Percentiles rank a stretch among this genome's conserved stretches.
These are phyloP conservation scores for Pontoporia blainvillei DNA, from an alignment of 2,113 vertebrate species.

Conservation along the genomic window DNA sequence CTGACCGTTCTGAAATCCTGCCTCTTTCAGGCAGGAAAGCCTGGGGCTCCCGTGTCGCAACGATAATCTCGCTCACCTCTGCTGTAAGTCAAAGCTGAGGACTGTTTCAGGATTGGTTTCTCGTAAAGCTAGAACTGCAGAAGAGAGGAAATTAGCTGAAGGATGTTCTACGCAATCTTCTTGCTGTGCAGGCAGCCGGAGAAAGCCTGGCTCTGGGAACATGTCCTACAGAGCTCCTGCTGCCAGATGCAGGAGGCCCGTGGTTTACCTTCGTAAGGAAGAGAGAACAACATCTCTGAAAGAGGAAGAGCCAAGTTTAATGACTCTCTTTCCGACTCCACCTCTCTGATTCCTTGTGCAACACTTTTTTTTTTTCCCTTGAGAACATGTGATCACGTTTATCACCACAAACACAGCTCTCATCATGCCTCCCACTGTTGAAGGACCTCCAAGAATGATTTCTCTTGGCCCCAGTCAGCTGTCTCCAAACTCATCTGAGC, in stretches of 20 bases:
- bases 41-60: neutral
- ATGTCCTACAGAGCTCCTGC: neutral
- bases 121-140: neutral
- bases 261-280: neutral
- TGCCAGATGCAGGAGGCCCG: neutral
- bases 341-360: neutral
- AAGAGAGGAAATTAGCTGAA: neutral
- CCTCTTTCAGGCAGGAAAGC: neutral
- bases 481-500: neutral
- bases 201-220: neutral
- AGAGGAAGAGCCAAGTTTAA: neutral
- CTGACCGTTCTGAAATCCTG: neutral
- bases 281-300: neutral
- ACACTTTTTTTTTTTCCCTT: neutral
- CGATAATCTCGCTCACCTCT: neutral
- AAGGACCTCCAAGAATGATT: neutral
- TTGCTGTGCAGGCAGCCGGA: neutral
- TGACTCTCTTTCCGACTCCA: neutral
- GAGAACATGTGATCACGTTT: neutral
- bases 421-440: neutral
- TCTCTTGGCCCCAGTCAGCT: neutral
- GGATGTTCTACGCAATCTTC: neutral
- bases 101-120: neutral
- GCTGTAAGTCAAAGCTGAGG: neutral
- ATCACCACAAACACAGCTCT: neutral